phyloP scores from a whole-genome alignment of 1,140 invertebrate genomes.

The Teleogryllus occipitalis region DNA sequence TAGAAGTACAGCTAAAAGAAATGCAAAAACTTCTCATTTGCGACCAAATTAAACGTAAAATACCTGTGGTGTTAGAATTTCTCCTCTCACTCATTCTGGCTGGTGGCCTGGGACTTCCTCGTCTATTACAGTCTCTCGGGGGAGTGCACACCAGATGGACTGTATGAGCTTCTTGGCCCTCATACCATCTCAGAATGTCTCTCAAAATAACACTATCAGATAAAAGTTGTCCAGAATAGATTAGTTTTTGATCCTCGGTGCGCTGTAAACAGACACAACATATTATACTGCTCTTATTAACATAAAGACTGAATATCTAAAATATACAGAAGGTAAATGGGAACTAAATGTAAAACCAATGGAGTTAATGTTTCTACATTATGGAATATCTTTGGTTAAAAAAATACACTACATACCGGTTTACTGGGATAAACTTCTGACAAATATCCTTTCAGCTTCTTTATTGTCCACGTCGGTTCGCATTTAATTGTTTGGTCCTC shows the following conservation, averaged over 20 bases:
- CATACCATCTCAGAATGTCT: conserved; percentile 68
- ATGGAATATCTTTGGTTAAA: not conserved
- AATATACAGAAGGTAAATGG: too few species aligned
- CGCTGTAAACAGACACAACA: conserved; percentile 40
- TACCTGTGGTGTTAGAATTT: conserved; percentile 8
- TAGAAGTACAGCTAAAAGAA: too few species aligned
- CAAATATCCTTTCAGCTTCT: conserved; percentile 71
- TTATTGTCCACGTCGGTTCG: conserved; percentile 74
- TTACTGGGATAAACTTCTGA: conserved; percentile 78
- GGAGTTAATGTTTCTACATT: too few species aligned
- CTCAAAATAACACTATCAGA: conserved; percentile 66
- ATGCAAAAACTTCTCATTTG: not conserved
- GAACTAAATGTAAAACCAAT: too few species aligned
- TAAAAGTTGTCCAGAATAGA: conserved; percentile 82
- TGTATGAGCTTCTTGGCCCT: conserved; percentile 62
- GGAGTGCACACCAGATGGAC: conserved; percentile 73
- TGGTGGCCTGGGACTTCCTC: not conserved
- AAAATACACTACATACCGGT: conserved; percentile 57
- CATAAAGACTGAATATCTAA: not conserved
- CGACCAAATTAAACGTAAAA: not conserved
- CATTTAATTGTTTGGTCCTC: conserved; percentile 78
- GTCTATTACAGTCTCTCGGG: conserved; percentile 6
- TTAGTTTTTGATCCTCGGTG: conserved; percentile 73
- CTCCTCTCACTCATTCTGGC: conserved; percentile 15
- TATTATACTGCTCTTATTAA: not conserved